phyloP scores from a whole-genome alignment of 2,888 invertebrate genomes.

The Pherbina coryleti region DNA sequence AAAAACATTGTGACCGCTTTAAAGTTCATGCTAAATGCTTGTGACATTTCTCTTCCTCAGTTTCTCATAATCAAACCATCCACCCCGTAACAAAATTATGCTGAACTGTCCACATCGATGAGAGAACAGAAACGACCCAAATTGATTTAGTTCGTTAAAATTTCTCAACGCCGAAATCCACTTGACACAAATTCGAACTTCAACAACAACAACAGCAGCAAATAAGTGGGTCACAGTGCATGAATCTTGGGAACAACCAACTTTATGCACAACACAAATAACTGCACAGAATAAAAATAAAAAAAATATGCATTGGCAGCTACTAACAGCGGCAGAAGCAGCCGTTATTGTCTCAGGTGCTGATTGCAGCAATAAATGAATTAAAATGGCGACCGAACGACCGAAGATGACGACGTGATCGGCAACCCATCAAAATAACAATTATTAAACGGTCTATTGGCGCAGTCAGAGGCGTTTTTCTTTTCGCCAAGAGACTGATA shows the following conservation, averaged over 20 bases:
- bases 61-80: no score
- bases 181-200: slow-evolving; percentile 6
- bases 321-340: not conserved
- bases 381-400: slow-evolving; percentile 15
- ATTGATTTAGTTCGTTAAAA: not conserved
- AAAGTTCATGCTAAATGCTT: no score
- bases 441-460: slow-evolving; percentile 19
- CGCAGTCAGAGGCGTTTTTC: not conserved
- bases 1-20: no score
- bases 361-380: slow-evolving; percentile 14
- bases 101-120: no score
- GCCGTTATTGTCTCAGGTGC: not conserved
- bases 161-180: not conserved
- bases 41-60: no score
- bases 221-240: slow-evolving; percentile 20
- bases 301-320: not conserved
- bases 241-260: not conserved
- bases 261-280: not conserved
- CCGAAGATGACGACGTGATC: not conserved
- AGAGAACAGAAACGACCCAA: no score
- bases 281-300: not conserved
- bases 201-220: not conserved
- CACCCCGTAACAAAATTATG: no score
- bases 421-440: slow-evolving; percentile 25
- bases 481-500: not conserved